Base-by-base conservation (phyloP, 2,797 vertebrate species). In the Darevskia mixta region DNA sequence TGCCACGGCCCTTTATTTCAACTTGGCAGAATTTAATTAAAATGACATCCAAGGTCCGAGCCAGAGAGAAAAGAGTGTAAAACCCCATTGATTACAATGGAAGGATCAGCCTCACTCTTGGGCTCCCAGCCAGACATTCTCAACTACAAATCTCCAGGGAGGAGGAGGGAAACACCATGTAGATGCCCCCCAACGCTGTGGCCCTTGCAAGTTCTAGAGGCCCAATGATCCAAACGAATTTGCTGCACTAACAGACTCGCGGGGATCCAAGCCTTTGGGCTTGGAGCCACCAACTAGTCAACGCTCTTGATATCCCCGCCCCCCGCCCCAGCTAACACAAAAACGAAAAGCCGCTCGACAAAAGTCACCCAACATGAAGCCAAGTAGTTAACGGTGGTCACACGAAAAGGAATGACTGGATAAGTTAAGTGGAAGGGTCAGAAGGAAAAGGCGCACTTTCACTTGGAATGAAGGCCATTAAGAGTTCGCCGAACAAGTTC, bases 381-480 rank as follows among this genome's bases (percentile, higher is more conserved):
- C 82, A 88, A 92, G 91, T 9, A 82, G 38, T 79, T 0, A 66
- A 73, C 83, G 88, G 92, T 92, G 94, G 93, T 92, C 87, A 79
- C 61, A 49, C 84, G 49, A 83, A 85, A 93, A 88, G 80, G 55
- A 86, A 90, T 72, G 72, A 27, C 49, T 79, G 67, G 72, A 87
- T 75, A 71, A 86, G n/a, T 82, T 55, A 55, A 18, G 78, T 9
- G 13, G 79, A 91, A 90, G 77, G 76, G 66, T 86, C 64, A 8
- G 45, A 89, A 91, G 78, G 45, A 29, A 79, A 55, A 66, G 8
- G 7, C 8, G 8, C 43, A 69, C 67, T 91, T 93, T 81, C 87
- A 94, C 95, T 95, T 95, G 95, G 96, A 96, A 97, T 94, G 95
- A 90, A 93, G 87, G 89, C 94, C 94, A 93, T 79, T 4, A 81